Evolutionary conservation across 1,140 invertebrate species (phyloP), one percentile per base, ranked within the genome.

Genomic region (fruit fly (Drosophila melanogaster)): DNA sequence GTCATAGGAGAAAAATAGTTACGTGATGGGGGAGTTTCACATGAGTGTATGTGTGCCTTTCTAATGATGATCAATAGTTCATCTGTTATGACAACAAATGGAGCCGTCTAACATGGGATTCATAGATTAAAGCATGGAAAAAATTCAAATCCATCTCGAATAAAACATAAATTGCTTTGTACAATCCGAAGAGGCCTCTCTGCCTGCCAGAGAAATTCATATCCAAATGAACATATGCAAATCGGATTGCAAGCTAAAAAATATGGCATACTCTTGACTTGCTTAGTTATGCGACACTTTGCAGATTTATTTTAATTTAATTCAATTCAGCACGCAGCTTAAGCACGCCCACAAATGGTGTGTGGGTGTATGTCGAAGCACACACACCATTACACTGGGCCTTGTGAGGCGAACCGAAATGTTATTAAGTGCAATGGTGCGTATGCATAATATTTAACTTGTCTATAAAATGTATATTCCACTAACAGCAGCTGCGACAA

Each of bases 391-490:
- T 2, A 44, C 26, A 35, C 26, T 66, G 64, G 38, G 38, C 40
- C 54, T 47, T 70, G 74, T 64, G 50, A 55, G 67, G 58, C 66
- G 46, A 47, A 51, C 61, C 56, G 41, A 50, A 77, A 77, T 56
- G 77, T 85, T 77, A 77, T 85, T 85, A 87, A 66, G 76, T 77
- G 79, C 83, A 87, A 79, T 83, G 84, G 66, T 79, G 83, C 84
- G 79, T 83, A 87, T 87, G 60, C 62, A 74, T 74, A 80, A 89
- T 89, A 84, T 84, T 80, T 79, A 70, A 73, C 59, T 79, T 86
- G 78, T 81, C 50, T 81, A 61, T 65, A 43, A 61, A 77, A 76
- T 76, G 66, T 70, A 70, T 70, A 51, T 57, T 17, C 41, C 66
- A 69, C 64, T 35, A 70, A 70, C 66, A 72, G 53, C 53, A 64